phyloP scores from a whole-genome alignment of 2,888 invertebrate species.

The Heliconius aoede region DNA sequence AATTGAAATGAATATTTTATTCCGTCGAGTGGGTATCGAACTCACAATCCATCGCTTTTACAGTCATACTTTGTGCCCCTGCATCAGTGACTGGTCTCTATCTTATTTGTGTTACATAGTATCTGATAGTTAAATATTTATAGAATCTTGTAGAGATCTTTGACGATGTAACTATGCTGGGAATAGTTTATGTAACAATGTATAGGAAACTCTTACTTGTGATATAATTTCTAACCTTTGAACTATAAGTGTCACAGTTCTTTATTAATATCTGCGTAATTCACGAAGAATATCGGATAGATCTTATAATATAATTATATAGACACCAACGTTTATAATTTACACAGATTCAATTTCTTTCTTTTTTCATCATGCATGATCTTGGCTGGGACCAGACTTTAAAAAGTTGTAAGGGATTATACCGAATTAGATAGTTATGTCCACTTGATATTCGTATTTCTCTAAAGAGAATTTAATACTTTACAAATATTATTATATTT shows the following conservation, averaged over 20 bases:
- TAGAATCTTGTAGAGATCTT: neutral
- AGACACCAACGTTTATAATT: neutral
- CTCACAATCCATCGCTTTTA: too few species aligned
- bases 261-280: neutral
- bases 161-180: neutral
- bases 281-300: neutral
- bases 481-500: too few species aligned
- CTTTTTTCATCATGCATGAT: neutral
- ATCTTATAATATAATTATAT: too few species aligned
- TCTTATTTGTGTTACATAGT: neutral
- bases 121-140: neutral
- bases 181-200: neutral
- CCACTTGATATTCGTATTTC: neutral
- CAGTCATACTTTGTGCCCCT: too few species aligned
- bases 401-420: too few species aligned
- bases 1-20: too few species aligned
- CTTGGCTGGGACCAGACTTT: neutral
- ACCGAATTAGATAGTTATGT: too few species aligned
- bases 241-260: neutral
- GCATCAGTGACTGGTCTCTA: too few species aligned
- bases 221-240: neutral
- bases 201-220: neutral
- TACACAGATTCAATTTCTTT: neutral
- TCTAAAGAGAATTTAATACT: neutral
- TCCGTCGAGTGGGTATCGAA: too few species aligned